Conservation (phyloP, 2,888 invertebrate genomes). For the Heliconius sara region DNA sequence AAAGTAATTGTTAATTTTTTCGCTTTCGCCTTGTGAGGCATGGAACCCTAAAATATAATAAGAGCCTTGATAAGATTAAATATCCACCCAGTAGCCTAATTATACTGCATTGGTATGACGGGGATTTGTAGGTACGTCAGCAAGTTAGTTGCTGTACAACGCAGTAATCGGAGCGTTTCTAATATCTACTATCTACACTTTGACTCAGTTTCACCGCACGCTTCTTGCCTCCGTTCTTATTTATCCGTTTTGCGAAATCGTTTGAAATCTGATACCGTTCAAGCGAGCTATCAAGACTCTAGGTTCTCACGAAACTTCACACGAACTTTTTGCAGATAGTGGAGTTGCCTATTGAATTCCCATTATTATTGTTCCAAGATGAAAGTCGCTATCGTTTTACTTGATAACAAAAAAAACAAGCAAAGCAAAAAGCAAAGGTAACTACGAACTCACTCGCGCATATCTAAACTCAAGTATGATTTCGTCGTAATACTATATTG, state of each 20-base stretch:
- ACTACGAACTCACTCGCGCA: background rate
- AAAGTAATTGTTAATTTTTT: too few relatives aligned
- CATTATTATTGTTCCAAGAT: constrained; percentile 63
- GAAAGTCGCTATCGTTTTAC: constrained; percentile 63
- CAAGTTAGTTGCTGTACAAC: constrained; percentile 52
- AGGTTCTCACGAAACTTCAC: constrained; percentile 79
- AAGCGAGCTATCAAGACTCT: constrained; percentile 68
- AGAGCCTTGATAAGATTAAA: background rate
- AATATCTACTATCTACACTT: constrained; percentile 83
- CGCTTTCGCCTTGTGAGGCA: too few relatives aligned
- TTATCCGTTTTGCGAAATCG: constrained; percentile 83
- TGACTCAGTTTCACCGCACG: constrained; percentile 83
- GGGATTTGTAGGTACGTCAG: constrained; percentile 44
- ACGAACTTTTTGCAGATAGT: constrained; percentile 70
- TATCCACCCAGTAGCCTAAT: background rate
- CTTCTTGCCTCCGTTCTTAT: constrained; percentile 82
- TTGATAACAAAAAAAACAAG: constrained; percentile 53
- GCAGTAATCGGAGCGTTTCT: constrained; percentile 84
- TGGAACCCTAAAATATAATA: background rate
- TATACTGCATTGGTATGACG: background rate
- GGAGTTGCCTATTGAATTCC: constrained; percentile 76
- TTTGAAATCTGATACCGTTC: constrained; percentile 83
- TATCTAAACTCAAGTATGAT: constrained; percentile 21
- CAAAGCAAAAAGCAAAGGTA: constrained; percentile 29
- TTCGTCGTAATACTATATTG: constrained; percentile 35